These are phyloP conservation scores for Oxyura jamaicensis DNA, from an alignment of 2,113 vertebrate genomes.

Conservation along the genomic window DNA sequence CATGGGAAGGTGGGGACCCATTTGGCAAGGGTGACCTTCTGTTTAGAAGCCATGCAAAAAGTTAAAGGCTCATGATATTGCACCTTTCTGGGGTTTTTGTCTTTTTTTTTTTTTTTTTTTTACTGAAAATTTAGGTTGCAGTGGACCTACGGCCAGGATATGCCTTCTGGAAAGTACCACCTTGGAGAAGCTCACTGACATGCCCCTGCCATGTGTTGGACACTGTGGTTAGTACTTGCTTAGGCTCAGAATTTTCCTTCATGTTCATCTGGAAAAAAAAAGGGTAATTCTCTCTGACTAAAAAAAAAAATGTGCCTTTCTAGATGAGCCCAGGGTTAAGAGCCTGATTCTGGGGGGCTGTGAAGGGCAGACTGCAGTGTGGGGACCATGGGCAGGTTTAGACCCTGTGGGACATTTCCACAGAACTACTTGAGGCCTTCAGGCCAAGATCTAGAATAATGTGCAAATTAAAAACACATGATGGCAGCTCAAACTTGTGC, in stretches of 20 bases:
- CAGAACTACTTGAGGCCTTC: neutral
- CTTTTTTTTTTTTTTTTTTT: neutral
- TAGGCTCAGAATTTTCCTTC: conserved; percentile 48
- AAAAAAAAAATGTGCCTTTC: neutral
- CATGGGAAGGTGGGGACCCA: accelerated
- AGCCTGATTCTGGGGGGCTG: accelerated
- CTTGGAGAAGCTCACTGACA: neutral
- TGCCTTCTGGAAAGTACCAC: conserved; percentile 42
- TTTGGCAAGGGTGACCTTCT: neutral
- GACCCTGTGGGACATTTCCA: neutral
- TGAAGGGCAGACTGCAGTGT: neutral
- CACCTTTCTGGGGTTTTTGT: neutral
- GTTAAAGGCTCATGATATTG: neutral
- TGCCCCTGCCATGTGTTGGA: neutral
- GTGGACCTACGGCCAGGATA: neutral
- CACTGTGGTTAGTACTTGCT: neutral
- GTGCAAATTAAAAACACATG: neutral
- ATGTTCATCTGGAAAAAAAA: conserved; percentile 51
- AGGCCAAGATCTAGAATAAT: neutral
- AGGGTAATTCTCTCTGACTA: conserved; percentile 57
- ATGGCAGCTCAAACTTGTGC: neutral
- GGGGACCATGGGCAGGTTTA: neutral
- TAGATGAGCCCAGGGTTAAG: neutral
- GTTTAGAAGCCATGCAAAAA: neutral
- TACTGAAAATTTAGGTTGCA: neutral